phyloP scores from a whole-genome alignment of 2,888 invertebrate genomes.

The Electrophaes corylata region DNA sequence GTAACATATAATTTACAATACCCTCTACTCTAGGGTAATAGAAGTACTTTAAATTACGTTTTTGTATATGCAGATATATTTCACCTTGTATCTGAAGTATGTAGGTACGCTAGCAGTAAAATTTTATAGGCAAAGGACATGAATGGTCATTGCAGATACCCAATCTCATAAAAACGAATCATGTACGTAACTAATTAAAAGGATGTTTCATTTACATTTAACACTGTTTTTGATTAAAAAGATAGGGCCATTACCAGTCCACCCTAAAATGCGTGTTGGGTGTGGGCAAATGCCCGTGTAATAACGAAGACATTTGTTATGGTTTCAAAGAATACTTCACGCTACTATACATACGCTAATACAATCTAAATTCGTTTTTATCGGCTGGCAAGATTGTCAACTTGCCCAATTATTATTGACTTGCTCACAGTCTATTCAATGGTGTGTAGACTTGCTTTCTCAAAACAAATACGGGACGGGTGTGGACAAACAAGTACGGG shows the following conservation, averaged over 20 bases:
- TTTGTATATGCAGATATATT: not conserved
- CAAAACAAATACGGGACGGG: too few relatives aligned
- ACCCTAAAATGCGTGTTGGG: constrained; percentile 20
- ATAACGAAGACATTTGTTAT: constrained; percentile 17
- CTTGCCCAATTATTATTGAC: too few relatives aligned
- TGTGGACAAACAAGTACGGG: not conserved
- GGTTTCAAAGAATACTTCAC: not conserved
- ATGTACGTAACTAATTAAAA: not conserved
- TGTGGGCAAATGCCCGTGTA: constrained; percentile 14
- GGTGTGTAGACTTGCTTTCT: too few relatives aligned
- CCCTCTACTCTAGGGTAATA: too few relatives aligned
- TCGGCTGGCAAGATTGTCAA: not conserved
- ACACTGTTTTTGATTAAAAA: constrained; percentile 28
- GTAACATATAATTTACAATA: too few relatives aligned
- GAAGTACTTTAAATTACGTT: too few relatives aligned
- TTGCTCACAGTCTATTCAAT: too few relatives aligned
- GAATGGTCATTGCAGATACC: not conserved
- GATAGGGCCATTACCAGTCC: constrained; percentile 21
- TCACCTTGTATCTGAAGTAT: not conserved
- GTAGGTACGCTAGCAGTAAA: not conserved
- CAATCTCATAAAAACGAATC: not conserved
- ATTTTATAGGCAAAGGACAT: not conserved
- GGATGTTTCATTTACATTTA: constrained; percentile 12
- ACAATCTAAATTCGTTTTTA: not conserved
- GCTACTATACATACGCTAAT: not conserved